Evolutionary conservation across 2,113 vertebrate genomes (phyloP).

Genomic region (Microtus richardsoni): DNA sequence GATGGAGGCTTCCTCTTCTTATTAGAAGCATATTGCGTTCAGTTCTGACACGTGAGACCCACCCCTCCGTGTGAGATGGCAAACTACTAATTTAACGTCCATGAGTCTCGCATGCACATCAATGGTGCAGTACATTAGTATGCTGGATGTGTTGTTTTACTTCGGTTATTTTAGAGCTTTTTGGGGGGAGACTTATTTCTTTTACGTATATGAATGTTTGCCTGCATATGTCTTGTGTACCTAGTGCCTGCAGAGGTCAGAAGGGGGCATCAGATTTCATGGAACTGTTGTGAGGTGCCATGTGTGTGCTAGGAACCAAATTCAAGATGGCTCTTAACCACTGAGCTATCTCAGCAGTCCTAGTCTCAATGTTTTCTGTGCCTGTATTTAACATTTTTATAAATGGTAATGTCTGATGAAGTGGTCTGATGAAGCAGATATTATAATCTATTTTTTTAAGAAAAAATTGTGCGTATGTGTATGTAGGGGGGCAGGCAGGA

Average conservation of each 20-base stretch:
- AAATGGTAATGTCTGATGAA: not conserved
- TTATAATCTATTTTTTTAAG: not conserved
- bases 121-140: not conserved
- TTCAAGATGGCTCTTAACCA: not conserved
- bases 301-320: not conserved
- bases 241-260: not conserved
- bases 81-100: slow-evolving; percentile 32
- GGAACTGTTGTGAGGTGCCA: not conserved
- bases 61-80: not conserved
- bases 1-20: slow-evolving; percentile 22
- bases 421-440: not conserved
- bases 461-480: not conserved
- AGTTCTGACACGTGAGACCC: slow-evolving; percentile 33
- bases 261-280: not conserved
- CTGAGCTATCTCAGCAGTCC: not conserved
- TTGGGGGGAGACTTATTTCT: not conserved
- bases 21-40: slow-evolving; percentile 31
- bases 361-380: not conserved
- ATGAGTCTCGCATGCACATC: not conserved
- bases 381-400: not conserved
- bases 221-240: not conserved
- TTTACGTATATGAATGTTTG: not conserved
- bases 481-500: no score
- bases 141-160: not conserved
- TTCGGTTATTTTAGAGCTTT: no score